These are phyloP conservation scores for Nephila pilipes DNA, from an alignment of 1,140 invertebrate genomes.

Conservation along the genomic window DNA sequence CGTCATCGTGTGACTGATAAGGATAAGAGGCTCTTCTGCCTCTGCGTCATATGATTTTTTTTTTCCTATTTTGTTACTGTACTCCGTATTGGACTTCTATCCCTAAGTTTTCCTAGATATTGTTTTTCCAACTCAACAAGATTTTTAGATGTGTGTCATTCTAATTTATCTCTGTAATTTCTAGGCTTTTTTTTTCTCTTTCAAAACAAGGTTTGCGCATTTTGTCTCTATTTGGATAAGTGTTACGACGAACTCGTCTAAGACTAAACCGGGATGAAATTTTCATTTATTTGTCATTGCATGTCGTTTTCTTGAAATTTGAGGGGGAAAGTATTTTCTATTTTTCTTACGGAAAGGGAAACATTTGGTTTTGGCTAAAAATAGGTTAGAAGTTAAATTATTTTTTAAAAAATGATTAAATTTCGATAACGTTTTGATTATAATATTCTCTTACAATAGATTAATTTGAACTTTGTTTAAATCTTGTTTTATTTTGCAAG, in stretches of 20 bases:
- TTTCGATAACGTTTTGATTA: no score
- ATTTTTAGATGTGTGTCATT: constrained; percentile 14
- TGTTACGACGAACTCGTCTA: background rate
- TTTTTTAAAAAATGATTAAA: no score
- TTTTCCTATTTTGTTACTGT: background rate
- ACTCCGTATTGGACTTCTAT: background rate
- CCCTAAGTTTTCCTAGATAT: background rate
- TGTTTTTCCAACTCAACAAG: background rate
- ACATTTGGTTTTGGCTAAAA: no score
- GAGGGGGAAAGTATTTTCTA: no score
- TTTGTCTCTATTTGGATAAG: background rate
- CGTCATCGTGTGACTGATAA: constrained; percentile 22
- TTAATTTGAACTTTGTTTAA: no score
- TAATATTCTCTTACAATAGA: no score
- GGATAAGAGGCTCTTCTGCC: constrained; percentile 1
- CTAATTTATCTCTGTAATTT: background rate
- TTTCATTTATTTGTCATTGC: background rate
- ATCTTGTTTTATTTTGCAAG: no score
- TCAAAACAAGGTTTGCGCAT: background rate
- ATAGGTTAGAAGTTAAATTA: no score
- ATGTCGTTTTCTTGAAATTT: background rate
- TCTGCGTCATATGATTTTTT: constrained; percentile 6
- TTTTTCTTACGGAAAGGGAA: no score
- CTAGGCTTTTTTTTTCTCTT: background rate
- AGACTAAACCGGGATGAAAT: background rate